Base-by-base conservation (phyloP, 1,140 invertebrate genomes). In the Sitobion miscanthi region DNA sequence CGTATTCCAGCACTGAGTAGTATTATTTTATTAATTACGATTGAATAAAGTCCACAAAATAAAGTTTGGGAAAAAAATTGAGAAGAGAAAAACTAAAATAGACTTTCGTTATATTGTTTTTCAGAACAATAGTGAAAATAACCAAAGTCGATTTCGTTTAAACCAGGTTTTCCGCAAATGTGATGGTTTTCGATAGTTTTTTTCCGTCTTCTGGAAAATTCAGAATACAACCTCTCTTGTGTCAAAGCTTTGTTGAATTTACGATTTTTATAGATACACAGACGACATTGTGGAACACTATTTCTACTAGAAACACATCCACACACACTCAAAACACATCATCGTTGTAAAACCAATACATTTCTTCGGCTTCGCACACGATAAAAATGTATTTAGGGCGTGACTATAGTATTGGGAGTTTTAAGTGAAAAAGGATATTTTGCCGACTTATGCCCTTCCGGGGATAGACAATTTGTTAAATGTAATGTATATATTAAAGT, bases 271-370 rank as follows among this genome's bases (percentile, higher is more conserved):
- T 17, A 17, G n/a, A 77, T 77, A 77, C 14, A 6, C 14, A 11
- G 30, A 69, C 62, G n/a, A n/a, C 11, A n/a, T 77, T 77, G n/a
- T 35, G 30, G n/a, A 77, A 77, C n/a, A 77, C 14, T 77, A 1
- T 62, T 62, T 30, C n/a, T 77, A 77, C 30, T 1, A n/a, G 30
- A 69, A 54, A 54, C 30, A 69, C 30, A 69, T 11, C 0, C 62
- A 69, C n/a, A 77, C 11, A 30, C 9, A 14, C 9, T n/a, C 30
- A 69, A 77, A 77, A 77, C 30, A n/a, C 57, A 77, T 77, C 30
- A 77, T 35, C 30, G 62, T 77, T n/a, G n/a, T 77, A 77, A 77
- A 77, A 77, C 62, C 62, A 77, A 77, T 77, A 77, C n/a, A 77
- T 77, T 77, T 77, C 62, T n/a, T 17, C 30, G 17, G 30, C 17